phyloP scores from a whole-genome alignment of 2,888 invertebrate species.

The Acrocera orbiculus region DNA sequence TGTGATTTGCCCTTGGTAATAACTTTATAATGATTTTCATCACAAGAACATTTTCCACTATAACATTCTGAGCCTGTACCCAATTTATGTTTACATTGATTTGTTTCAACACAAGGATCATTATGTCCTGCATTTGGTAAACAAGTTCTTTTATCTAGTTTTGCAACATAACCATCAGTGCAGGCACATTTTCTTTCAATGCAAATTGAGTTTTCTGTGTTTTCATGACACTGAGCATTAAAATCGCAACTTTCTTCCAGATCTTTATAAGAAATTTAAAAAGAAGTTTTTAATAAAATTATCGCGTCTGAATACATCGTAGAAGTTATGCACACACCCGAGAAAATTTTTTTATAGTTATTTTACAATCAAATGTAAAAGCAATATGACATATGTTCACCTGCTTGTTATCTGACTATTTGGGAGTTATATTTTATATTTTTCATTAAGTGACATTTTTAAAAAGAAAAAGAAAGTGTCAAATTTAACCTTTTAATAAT shows the following conservation, averaged over 20 bases:
- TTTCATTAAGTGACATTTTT: too few species aligned
- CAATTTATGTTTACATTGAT: conserved; percentile 15
- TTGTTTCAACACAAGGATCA: conserved; percentile 13
- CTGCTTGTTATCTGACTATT: too few species aligned
- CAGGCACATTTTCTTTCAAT: conserved; percentile 14
- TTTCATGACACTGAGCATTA: conserved; percentile 15
- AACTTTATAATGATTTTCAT: conserved; percentile 12
- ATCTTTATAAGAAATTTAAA: conserved; percentile 2
- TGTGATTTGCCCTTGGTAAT: conserved; percentile 3
- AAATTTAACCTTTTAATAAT: too few species aligned
- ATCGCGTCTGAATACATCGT: neutral
- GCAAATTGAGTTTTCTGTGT: conserved; percentile 12
- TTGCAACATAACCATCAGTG: conserved; percentile 10
- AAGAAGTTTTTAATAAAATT: neutral
- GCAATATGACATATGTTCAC: too few species aligned
- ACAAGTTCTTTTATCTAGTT: conserved; percentile 11
- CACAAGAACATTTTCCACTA: conserved; percentile 15
- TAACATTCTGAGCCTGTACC: conserved; percentile 16
- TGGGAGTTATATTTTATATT: too few species aligned
- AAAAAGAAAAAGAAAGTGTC: too few species aligned
- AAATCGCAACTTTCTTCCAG: conserved; percentile 8
- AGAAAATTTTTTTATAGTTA: too few species aligned
- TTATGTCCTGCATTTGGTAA: conserved; percentile 12
- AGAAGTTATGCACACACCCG: too few species aligned
- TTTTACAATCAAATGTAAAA: too few species aligned